These are phyloP conservation scores for Watsonalla binaria DNA, from an alignment of 2,888 invertebrate genomes.

Conservation along the genomic window DNA sequence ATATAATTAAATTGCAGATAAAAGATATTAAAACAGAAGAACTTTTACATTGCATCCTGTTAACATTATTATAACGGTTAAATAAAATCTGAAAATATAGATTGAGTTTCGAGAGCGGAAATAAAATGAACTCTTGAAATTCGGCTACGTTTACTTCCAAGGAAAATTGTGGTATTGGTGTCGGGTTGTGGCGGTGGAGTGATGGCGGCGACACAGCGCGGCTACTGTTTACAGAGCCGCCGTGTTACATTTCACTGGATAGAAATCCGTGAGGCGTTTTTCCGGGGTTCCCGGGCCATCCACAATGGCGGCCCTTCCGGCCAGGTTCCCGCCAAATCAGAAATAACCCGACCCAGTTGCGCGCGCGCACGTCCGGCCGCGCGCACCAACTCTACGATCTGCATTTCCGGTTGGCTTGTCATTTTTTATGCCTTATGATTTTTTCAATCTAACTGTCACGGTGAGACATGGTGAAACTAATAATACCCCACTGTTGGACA, in stretches of 20 bases:
- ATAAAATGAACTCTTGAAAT: conserved; percentile 43
- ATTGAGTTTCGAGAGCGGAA: conserved; percentile 38
- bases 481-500: conserved; percentile 28
- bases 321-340: conserved; percentile 78
- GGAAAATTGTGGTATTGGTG: conserved; percentile 44
- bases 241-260: conserved; percentile 72
- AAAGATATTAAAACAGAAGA: conserved; percentile 31
- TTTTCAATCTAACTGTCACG: conserved; percentile 40
- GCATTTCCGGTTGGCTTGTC: conserved; percentile 75
- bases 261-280: conserved; percentile 73
- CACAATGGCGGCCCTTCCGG: conserved; percentile 76
- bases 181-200: conserved; percentile 29
- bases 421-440: conserved; percentile 71
- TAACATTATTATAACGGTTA: conserved; percentile 30
- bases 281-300: conserved; percentile 73
- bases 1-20: conserved; percentile 32
- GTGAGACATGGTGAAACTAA: conserved; percentile 35
- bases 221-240: conserved; percentile 41
- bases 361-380: conserved; percentile 65
- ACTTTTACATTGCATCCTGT: conserved; percentile 38
- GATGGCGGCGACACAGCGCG: conserved; percentile 41
- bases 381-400: conserved; percentile 57
- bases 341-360: conserved; percentile 77
- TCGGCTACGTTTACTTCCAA: conserved; percentile 54
- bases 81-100: conserved; percentile 46